Percentiles rank a stretch among this genome's conserved stretches.
Conservation (phyloP, 2,113 vertebrate species). For the Anhinga anhinga region DNA sequence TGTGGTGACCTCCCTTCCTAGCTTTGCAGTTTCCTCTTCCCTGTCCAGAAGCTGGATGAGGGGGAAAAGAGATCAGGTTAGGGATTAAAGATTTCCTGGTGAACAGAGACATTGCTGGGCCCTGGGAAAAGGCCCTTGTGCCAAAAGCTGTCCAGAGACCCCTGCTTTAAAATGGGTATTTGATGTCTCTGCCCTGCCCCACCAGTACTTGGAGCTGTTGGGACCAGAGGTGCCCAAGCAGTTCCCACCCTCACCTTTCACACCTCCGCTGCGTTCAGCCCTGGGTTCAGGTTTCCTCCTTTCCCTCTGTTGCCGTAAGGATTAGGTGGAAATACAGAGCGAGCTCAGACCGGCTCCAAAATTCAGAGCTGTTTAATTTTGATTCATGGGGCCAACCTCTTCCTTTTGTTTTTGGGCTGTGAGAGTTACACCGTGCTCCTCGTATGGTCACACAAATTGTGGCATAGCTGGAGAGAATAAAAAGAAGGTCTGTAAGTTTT, state of each 20-base stretch:
- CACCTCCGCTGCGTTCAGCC: not conserved
- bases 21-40: not conserved
- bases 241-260: not conserved
- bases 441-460: not conserved
- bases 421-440: not conserved
- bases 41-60: not conserved
- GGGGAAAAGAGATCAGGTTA: not conserved
- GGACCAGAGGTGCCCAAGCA: not conserved
- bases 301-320: not conserved
- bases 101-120: not conserved
- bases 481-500: not conserved
- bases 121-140: not conserved
- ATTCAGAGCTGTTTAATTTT: not conserved
- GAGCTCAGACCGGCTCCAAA: not conserved
- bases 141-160: not conserved
- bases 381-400: not conserved
- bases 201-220: not conserved
- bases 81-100: not conserved
- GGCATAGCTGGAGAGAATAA: not conserved
- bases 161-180: not conserved
- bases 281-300: not conserved
- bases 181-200: not conserved
- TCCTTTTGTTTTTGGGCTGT: not conserved
- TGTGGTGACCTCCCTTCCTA: not conserved
- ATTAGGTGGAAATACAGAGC: not conserved